Base-by-base conservation (phyloP, 2,797 vertebrate genomes). In the Oceanodroma leucorhoa region DNA sequence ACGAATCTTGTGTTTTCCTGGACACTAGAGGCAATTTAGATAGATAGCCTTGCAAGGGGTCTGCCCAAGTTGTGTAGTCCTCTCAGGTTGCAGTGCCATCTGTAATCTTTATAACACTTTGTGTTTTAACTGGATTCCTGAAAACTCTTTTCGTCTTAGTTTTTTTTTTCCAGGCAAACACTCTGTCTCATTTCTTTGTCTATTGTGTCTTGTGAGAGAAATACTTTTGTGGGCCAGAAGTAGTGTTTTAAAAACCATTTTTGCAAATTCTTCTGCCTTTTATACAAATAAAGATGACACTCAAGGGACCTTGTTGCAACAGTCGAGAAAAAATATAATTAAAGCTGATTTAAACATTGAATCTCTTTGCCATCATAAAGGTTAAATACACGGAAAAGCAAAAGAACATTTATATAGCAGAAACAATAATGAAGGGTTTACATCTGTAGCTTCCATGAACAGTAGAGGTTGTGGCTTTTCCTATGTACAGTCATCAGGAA, bases 401-500 rank as follows among this genome's bases (percentile, higher is more conserved):
- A 46, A 92, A 94, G 26, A 41, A 34, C 46, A 46, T 83, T 83
- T 89, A 58, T 87, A 57, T 67, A 87, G 76, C 53, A 93, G 75
- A 64, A 89, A 36, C 71, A 83, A 77, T 94, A 94, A 96, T 96
- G 79, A 94, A 60, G 45, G 91, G 87, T 87, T 96, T 96, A 73
- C 38, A 53, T 93, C 57, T 93, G 45, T 48, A 93, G 14, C 27
- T 76, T 90, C 27, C 22, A 8, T 55, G 61, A 71, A 43, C 72
- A 88, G 76, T 45, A 72, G 72, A 93, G 38, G 38, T 83, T 96
- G 87, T 86, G 94, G 92, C 53, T 95, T 95, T 88, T 90, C 62
- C 40, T 81, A 20, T 65, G 80, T 91, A 65, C 77, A 90, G 78
- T 90, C 91, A 87, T 94, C 88, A 94, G 65, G 70, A 95, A 71